These are phyloP conservation scores for Holacanthella duospinosa DNA, from an alignment of 2,888 invertebrate species.

Conservation along the genomic window DNA sequence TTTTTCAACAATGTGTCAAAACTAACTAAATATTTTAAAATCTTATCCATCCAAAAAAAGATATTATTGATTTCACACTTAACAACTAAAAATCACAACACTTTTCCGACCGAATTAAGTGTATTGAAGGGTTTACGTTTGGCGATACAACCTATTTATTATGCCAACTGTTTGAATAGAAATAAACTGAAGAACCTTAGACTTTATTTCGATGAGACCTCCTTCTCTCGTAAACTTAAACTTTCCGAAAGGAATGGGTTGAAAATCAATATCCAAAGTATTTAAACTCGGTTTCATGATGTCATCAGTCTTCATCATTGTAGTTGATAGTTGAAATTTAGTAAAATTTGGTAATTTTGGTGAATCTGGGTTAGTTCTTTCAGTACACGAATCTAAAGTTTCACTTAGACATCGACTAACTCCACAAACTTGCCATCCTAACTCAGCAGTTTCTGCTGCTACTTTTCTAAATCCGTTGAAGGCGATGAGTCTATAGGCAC, in stretches of 20 bases:
- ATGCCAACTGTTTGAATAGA: conserved; percentile 3
- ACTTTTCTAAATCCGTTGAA: conserved; percentile 39
- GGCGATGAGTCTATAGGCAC: conserved; percentile 39
- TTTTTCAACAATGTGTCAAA: too few species aligned
- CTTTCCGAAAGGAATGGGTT: conserved; percentile 21
- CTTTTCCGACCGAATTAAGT: too few species aligned
- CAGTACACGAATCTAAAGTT: conserved; percentile 38
- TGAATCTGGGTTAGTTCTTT: conserved; percentile 9
- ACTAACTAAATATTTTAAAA: too few species aligned
- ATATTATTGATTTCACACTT: too few species aligned
- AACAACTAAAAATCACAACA: too few species aligned
- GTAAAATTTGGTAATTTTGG: conserved; percentile 21
- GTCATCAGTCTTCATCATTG: neutral
- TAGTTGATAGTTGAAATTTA: conserved; percentile 13
- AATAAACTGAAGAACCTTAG: neutral
- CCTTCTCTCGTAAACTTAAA: conserved; percentile 12
- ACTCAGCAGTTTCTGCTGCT: conserved; percentile 22
- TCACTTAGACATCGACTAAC: conserved; percentile 40
- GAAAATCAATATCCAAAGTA: conserved; percentile 26
- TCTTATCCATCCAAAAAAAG: too few species aligned
- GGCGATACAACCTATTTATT: conserved; percentile 5
- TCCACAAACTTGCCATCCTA: conserved; percentile 39
- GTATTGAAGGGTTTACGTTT: too few species aligned
- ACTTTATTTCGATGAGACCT: neutral
- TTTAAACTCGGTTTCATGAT: conserved; percentile 18